These are phyloP conservation scores for Ophioninae sp. DNA, from an alignment of 2,888 invertebrate species.

Conservation along the genomic window DNA sequence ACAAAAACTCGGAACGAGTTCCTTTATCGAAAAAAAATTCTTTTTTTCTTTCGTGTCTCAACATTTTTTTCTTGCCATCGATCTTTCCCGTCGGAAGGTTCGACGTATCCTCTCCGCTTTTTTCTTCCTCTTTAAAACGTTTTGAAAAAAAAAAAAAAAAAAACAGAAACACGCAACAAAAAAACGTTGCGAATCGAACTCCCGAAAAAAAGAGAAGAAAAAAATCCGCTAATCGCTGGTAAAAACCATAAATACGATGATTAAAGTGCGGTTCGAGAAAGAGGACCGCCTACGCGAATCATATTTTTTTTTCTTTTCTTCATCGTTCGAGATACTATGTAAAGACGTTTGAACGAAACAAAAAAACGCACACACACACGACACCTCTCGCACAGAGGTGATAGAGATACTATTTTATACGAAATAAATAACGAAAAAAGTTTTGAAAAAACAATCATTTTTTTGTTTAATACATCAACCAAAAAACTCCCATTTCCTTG, in stretches of 20 bases:
- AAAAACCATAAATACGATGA: conserved; percentile 6
- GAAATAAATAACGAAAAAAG: conserved; percentile 64
- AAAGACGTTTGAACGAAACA: conserved; percentile 20
- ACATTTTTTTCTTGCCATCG: conserved; percentile 28
- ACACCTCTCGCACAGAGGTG: conserved; percentile 46
- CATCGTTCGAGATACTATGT: conserved; percentile 41
- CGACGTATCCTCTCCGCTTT: conserved; percentile 28
- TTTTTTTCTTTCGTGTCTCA: conserved; percentile 31
- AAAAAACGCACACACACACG: neutral
- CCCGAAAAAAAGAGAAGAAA: neutral
- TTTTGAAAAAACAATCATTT: conserved; percentile 29
- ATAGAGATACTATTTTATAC: conserved; percentile 63
- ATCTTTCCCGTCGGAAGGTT: conserved; percentile 37
- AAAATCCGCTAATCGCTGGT: conserved; percentile 5
- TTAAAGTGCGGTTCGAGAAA: conserved; percentile 18
- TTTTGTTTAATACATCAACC: conserved; percentile 26
- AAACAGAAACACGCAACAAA: no score
- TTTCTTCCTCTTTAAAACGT: conserved; percentile 15
- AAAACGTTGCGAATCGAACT: neutral
- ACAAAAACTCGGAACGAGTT: conserved; percentile 60
- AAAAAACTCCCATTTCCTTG: conserved; percentile 6
- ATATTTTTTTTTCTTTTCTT: conserved; percentile 29
- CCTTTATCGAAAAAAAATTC: conserved; percentile 50
- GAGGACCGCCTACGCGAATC: conserved; percentile 11
- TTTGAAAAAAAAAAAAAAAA: conserved; percentile 21